phyloP scores from a whole-genome alignment of 1,140 invertebrate species.

The Achroia grisella region DNA sequence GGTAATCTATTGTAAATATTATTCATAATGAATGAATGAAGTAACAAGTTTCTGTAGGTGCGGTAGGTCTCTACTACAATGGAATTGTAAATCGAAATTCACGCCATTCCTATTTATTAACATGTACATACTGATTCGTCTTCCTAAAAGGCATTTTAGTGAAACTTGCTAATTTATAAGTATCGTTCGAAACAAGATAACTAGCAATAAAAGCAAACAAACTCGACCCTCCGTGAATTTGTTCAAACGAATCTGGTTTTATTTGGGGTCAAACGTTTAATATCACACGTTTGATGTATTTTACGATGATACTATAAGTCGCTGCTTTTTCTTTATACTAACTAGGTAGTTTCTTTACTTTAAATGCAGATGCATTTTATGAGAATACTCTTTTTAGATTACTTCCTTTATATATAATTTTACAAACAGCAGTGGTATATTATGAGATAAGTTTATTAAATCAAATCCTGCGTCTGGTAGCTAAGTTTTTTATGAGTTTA shows the following conservation, averaged over 20 bases:
- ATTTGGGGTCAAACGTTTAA: slow-evolving; percentile 48
- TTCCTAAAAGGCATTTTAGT: slow-evolving; percentile 3
- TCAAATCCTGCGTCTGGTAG: too few relatives aligned
- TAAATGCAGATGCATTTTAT: too few relatives aligned
- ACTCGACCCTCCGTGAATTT: slow-evolving; percentile 16
- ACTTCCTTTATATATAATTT: too few relatives aligned
- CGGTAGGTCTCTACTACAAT: too few relatives aligned
- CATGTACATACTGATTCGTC: too few relatives aligned
- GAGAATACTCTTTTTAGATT: too few relatives aligned
- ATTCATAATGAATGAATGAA: slow-evolving; percentile 11
- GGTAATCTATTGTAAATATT: background rate
- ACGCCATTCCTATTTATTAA: too few relatives aligned
- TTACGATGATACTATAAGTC: slow-evolving; percentile 28
- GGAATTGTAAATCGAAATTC: slow-evolving; percentile 14
- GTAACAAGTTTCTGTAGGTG: background rate
- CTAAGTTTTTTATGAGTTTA: too few relatives aligned
- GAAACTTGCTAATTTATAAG: slow-evolving; percentile 15
- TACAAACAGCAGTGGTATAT: too few relatives aligned
- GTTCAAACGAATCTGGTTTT: slow-evolving; percentile 41
- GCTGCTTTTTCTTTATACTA: slow-evolving; percentile 14
- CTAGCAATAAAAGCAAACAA: slow-evolving; percentile 27
- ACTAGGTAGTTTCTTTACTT: too few relatives aligned
- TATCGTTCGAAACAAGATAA: slow-evolving; percentile 6
- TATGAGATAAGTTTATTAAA: too few relatives aligned
- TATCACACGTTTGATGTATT: slow-evolving; percentile 56